Percentiles rank a stretch among this genome's conserved stretches.
phyloP scores from a whole-genome alignment of 2,888 invertebrate genomes.

The Lomographa bimaculata region DNA sequence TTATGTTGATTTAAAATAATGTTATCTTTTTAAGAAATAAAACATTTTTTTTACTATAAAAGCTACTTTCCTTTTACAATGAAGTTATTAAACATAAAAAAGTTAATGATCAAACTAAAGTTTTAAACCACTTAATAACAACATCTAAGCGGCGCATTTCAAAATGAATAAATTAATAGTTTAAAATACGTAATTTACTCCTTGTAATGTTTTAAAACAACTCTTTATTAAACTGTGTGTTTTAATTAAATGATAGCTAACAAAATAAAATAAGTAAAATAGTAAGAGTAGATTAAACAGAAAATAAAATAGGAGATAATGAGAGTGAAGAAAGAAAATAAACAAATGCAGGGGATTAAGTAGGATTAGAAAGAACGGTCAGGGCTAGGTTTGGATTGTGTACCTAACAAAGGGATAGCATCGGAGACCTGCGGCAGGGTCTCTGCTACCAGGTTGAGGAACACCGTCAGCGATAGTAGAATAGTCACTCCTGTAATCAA shows the following conservation, averaged over 20 bases:
- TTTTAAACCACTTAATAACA: slow-evolving; percentile 45
- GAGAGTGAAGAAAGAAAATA: slow-evolving; percentile 46
- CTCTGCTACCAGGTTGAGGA: slow-evolving; percentile 99
- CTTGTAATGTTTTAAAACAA: slow-evolving; percentile 81
- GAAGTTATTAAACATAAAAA: slow-evolving; percentile 3
- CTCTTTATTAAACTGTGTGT: slow-evolving; percentile 50
- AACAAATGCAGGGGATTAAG: slow-evolving; percentile 54
- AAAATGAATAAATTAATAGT: slow-evolving; percentile 34
- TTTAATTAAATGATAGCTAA: slow-evolving; percentile 50
- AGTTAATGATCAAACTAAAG: slow-evolving; percentile 35
- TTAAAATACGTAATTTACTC: slow-evolving; percentile 73
- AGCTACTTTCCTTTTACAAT: slow-evolving; percentile 28
- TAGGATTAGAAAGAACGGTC: slow-evolving; percentile 57
- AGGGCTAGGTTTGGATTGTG: slow-evolving; percentile 79
- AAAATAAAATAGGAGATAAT: slow-evolving; percentile 46
- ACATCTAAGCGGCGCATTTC: slow-evolving; percentile 35
- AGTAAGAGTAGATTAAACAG: slow-evolving; percentile 49
- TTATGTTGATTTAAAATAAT: slow-evolving; percentile 16
- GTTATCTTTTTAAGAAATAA: slow-evolving; percentile 2
- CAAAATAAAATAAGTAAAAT: slow-evolving; percentile 42
- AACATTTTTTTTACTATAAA: slow-evolving; percentile 14
- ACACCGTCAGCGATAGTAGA: slow-evolving; percentile 99
- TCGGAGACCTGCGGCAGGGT: slow-evolving; percentile 99
- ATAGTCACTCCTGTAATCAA: slow-evolving; percentile 98
- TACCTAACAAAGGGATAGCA: slow-evolving; percentile 99